A percentile compares a stretch with the other conserved stretches of the same genome.
Evolutionary conservation across 2,797 vertebrate species (phyloP).

Genomic region (Echiichthys vipera): DNA sequence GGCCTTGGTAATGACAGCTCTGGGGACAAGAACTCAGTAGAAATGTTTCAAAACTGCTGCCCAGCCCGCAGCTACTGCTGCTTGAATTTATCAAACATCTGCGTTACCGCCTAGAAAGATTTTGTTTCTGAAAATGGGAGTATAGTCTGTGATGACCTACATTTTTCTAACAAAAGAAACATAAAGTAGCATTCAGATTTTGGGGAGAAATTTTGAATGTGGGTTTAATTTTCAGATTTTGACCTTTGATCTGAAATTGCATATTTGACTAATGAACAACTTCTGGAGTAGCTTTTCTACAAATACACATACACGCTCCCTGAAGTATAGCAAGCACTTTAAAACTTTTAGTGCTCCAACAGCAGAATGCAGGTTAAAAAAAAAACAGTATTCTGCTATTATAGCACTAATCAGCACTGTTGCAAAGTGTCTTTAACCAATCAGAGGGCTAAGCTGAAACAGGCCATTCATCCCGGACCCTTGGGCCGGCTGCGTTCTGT

Average conservation of each 20-base stretch:
- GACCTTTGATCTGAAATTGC: neutral
- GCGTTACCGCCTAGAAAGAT: constrained; percentile 16
- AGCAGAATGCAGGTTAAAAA: neutral
- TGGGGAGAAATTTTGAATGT: neutral
- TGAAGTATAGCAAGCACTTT: neutral
- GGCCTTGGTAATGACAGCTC: constrained; percentile 70
- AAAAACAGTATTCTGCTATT: neutral
- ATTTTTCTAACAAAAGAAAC: constrained; percentile 9
- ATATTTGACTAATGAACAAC: neutral
- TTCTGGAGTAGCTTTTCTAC: neutral
- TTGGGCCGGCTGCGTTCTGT: constrained; percentile 42
- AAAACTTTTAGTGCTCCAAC: neutral
- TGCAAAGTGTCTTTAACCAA: neutral
- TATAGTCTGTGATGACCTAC: constrained; percentile 4
- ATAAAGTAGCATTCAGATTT: neutral
- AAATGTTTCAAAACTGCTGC: constrained; percentile 43
- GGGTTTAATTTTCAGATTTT: neutral
- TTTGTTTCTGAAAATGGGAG: neutral
- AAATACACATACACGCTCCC: neutral
- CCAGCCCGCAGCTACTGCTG: constrained; percentile 53
- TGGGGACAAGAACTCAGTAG: constrained; percentile 52
- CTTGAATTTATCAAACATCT: constrained; percentile 38
- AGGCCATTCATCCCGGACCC: constrained; percentile 52
- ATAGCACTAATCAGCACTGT: neutral
- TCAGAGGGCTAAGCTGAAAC: constrained; percentile 10